Conservation (phyloP, 1,140 invertebrate species). For the Dryas iulia region DNA sequence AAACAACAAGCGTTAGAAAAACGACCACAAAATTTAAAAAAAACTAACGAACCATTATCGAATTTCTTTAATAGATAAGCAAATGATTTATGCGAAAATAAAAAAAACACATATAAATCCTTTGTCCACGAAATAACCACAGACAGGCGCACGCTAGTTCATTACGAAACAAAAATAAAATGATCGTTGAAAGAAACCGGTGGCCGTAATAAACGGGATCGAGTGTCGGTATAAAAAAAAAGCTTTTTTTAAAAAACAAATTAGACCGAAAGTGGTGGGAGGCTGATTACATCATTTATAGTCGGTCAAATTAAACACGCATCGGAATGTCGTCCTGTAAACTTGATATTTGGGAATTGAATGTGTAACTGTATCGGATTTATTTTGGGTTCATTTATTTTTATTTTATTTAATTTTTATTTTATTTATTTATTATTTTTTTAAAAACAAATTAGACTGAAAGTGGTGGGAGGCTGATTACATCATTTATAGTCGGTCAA, state of each 20-base stretch:
- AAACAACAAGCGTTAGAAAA: not conserved
- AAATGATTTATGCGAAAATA: conserved; percentile 19
- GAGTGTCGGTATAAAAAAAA: conserved; percentile 42
- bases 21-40: not conserved
- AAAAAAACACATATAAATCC: not conserved
- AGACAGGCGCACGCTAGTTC: conserved; percentile 32
- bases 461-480: conserved; percentile 37
- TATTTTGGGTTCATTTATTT: too few relatives aligned
- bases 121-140: conserved; percentile 28
- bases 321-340: not conserved
- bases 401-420: too few relatives aligned
- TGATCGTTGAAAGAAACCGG: conserved; percentile 45
- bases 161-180: conserved; percentile 43
- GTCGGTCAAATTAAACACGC: conserved; percentile 23
- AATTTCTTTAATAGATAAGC: conserved; percentile 25
- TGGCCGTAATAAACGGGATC: conserved; percentile 55
- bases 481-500: conserved; percentile 33
- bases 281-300: conserved; percentile 40
- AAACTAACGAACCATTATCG: conserved; percentile 21
- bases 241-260: conserved; percentile 38
- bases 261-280: conserved; percentile 38
- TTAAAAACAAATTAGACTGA: conserved; percentile 42
- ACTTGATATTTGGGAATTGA: not conserved
- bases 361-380: not conserved
- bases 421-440: too few relatives aligned